These are phyloP conservation scores for Lithophane semibrunnea DNA, from an alignment of 2,888 invertebrate species.

Conservation along the genomic window DNA sequence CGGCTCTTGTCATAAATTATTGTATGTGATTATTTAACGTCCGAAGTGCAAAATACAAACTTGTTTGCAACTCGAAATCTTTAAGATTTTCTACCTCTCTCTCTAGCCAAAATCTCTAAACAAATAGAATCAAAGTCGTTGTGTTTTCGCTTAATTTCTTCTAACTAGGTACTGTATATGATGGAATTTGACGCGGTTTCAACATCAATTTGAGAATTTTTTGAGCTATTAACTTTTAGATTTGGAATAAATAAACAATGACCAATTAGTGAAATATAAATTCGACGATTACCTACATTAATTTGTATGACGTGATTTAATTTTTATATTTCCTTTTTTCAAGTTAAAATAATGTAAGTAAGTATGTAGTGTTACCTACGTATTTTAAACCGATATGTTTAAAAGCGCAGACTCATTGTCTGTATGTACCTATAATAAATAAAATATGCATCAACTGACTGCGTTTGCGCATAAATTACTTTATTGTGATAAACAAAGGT, in stretches of 20 bases:
- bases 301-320: background rate
- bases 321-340: constrained; percentile 5
- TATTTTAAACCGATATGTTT: constrained; percentile 9
- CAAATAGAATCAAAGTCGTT: background rate
- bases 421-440: background rate
- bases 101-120: background rate
- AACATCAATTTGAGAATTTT: background rate
- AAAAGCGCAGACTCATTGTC: constrained; percentile 37
- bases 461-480: constrained; percentile 19
- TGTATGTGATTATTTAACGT: constrained; percentile 10
- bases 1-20: background rate
- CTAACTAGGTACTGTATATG: too few species aligned
- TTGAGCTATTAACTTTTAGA: background rate
- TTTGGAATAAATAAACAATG: background rate
- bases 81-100: background rate
- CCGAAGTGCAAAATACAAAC: background rate
- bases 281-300: background rate
- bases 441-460: constrained; percentile 15
- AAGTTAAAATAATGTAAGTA: background rate
- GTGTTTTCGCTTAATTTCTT: background rate
- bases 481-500: constrained; percentile 1
- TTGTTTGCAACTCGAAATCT: constrained; percentile 15
- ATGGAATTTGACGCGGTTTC: background rate
- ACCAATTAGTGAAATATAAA: background rate
- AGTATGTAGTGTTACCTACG: background rate